Evolutionary conservation across 2,113 vertebrate genomes (phyloP), one percentile per base, ranked within the genome.

Genomic region (Gallinago undulata): DNA sequence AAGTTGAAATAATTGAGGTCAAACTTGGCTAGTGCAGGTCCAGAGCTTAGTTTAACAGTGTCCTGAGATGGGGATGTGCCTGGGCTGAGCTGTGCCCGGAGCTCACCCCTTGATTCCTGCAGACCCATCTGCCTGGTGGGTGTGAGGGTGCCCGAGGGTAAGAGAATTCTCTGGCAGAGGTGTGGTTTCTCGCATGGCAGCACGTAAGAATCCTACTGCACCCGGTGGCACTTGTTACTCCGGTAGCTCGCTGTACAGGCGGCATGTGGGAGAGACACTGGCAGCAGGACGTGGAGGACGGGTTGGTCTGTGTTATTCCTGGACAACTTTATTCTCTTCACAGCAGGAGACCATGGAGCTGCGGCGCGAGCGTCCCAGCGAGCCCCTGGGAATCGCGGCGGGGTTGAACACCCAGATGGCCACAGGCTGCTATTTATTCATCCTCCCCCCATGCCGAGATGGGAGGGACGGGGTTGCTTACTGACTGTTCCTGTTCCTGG

Each of bases 331-430:
- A 43, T 22, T 67, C 48, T 39, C 4, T 39, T 63, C 19, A 0
- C 93, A 70, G 91, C 63, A 66, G 53, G 57, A 89, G n/a, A 5
- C 3, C 4, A 2, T 0, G 37, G 57, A 59, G 47, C 62, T 1
- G 2, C 3, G 1, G 48, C 1, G 1, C 0, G 7, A 51, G 80
- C 4, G 6, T 74, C 77, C 77, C 50, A 8, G 57, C 4, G 3
- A 82, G 17, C 53, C 81, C 68, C 31, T 91, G 87, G 87, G 74
- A 19, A 18, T 28, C 5, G 4, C 76, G 37, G 64, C 1, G 1
- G 41, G n/a, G 24, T 19, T n/a, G 45, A 31, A 31, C 85, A 43
- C 66, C 74, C 88, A 27, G 83, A 53, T 75, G 67, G 56, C 53
- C 60, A 13, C 2, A 5, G 60, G 72, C 50, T 84, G 79, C 45